Evolutionary conservation across 1,140 invertebrate genomes (phyloP), one percentile per base, ranked within the genome.

Genomic region (Anoplophora glabripennis): DNA sequence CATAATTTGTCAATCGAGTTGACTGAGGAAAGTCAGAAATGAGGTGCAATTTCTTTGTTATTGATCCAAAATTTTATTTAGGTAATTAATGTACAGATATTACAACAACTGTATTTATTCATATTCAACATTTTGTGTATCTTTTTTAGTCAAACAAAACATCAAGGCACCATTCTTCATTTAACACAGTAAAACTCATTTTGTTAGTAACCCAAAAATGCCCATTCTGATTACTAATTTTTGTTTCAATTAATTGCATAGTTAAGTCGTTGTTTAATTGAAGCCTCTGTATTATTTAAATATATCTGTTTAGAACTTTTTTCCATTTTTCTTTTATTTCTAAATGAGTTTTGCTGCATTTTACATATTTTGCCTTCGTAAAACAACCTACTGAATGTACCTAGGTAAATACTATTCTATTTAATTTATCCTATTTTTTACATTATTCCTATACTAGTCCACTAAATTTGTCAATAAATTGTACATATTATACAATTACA

Each of bases 91-190:
- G 66, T 73, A 73, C 71, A 73, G 65, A 65, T 67, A 65, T 66
- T 71, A 72, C 69, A 71, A 73, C 71, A 72, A 72, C n/a, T 67
- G 61, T 54, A 67, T 72, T 66, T 67, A 51, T 46, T 68, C 57
- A 62, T 65, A 62, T 67, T 67, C 59, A 64, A 66, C 63, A 65
- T 64, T 61, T 63, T 65, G 58, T n/a, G n/a, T n/a, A n/a, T n/a
- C n/a, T 61, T 68, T 64, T 71, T 57, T 59, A 61, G 53, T 63
- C 70, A 73, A 73, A 63, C 70, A 63, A 73, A 73, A 64, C 69
- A 67, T 66, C 69, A 73, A 73, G 71, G 71, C 71, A 73, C 71
- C 69, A 57, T 71, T 68, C 66, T 65, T 70, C 64, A 47, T 60
- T 44, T 35, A 66, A 51, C 49, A 51, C 58, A 52, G 49, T 60